phyloP scores from a whole-genome alignment of 2,888 invertebrate species.

The Morpho helenor region DNA sequence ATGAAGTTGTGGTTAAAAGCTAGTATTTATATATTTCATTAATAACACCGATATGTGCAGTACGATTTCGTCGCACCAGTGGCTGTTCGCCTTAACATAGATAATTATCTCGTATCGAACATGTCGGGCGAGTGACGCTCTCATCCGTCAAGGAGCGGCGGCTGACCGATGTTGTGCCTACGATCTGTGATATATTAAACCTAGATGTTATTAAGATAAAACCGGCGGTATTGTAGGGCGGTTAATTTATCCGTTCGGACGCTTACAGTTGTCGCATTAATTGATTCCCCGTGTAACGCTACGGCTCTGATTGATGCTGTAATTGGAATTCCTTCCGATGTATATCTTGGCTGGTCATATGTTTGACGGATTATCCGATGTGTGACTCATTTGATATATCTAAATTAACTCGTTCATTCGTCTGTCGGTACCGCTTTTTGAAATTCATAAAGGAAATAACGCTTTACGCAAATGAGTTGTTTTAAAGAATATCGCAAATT shows the following conservation, averaged over 20 bases:
- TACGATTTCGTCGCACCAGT: too few relatives aligned
- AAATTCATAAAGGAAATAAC: not conserved
- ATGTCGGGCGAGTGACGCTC: conserved; percentile 45
- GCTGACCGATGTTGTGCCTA: conserved; percentile 43
- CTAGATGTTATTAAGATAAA: conserved; percentile 52
- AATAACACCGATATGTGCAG: too few relatives aligned
- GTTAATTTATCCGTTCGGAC: conserved; percentile 41
- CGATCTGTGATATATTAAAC: conserved; percentile 51
- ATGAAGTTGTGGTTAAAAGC: too few relatives aligned
- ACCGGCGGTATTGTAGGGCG: conserved; percentile 36
- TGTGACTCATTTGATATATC: conserved; percentile 14
- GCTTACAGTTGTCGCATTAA: conserved; percentile 33
- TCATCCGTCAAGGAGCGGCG: conserved; percentile 47
- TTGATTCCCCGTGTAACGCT: conserved; percentile 31
- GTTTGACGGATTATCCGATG: conserved; percentile 9
- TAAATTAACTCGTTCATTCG: conserved; percentile 1
- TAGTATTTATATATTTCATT: too few relatives aligned
- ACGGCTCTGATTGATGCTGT: conserved; percentile 20
- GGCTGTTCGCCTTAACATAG: conserved; percentile 24
- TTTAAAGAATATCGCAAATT: too few relatives aligned
- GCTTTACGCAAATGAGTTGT: too few relatives aligned
- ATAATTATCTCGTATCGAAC: conserved; percentile 52
- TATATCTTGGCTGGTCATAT: conserved; percentile 12
- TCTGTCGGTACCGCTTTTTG: not conserved
- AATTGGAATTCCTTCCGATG: conserved; percentile 22